A percentile compares a stretch with the other conserved stretches of the same genome.
These are phyloP conservation scores for Asbolus verrucosus DNA, from an alignment of 1,140 invertebrate genomes.

Conservation along the genomic window DNA sequence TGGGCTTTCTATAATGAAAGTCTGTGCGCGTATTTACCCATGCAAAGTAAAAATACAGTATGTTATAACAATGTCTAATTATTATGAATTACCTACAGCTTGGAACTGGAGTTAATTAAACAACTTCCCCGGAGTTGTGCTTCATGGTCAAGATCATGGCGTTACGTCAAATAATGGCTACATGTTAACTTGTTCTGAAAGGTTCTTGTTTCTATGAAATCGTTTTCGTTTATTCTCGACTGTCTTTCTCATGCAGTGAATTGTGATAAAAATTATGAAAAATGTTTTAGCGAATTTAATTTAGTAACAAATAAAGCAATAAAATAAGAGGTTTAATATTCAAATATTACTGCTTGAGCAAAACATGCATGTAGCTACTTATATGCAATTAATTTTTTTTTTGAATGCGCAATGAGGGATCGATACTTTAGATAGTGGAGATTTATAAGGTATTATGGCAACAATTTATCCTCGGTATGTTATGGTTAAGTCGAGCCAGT, in stretches of 20 bases:
- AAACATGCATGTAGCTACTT: no score
- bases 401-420: no score
- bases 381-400: no score
- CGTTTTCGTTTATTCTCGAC: no score
- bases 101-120: conserved; percentile 30
- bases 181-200: conserved; percentile 18
- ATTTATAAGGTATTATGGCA: no score
- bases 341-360: no score
- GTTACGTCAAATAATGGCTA: conserved; percentile 4
- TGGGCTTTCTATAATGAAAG: not conserved
- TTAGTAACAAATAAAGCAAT: no score
- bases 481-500: no score
- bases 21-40: conserved; percentile 5
- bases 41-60: conserved; percentile 10
- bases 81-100: conserved; percentile 11
- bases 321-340: no score
- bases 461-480: no score
- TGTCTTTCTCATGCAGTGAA: not conserved
- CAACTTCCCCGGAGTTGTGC: conserved; percentile 25
- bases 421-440: no score
- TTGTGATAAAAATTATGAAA: not conserved
- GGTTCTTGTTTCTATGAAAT: conserved; percentile 7
- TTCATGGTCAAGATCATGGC: conserved; percentile 31
- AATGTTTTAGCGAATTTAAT: not conserved
- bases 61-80: conserved; percentile 22